Percentiles rank a stretch among this genome's conserved stretches.
These are phyloP conservation scores for Columba janthina DNA, from an alignment of 2,113 vertebrate species.

Conservation along the genomic window DNA sequence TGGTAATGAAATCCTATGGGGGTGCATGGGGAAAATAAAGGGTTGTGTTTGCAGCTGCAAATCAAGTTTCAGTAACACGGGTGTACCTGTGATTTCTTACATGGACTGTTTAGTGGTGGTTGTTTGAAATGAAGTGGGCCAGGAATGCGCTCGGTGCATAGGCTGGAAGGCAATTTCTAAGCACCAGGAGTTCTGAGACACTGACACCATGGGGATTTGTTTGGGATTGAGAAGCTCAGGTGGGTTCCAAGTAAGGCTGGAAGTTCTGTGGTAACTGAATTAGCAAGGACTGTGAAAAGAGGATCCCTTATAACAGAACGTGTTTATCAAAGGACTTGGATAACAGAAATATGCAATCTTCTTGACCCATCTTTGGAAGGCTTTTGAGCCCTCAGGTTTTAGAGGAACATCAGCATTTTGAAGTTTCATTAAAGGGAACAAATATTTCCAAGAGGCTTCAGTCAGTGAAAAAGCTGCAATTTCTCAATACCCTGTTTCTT, in stretches of 20 bases:
- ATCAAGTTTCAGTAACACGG: too few relatives aligned
- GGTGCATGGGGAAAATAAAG: too few relatives aligned
- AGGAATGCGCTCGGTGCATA: too few relatives aligned
- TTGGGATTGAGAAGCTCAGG: accelerated
- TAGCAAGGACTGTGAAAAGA: neutral
- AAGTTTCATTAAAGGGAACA: neutral
- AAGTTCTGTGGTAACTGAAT: neutral
- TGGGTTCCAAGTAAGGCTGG: neutral
- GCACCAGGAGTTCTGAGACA: too few relatives aligned
- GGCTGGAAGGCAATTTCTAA: too few relatives aligned
- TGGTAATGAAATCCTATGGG: too few relatives aligned
- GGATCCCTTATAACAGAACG: accelerated
- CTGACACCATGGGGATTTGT: accelerated
- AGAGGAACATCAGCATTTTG: neutral
- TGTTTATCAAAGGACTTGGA: neutral
- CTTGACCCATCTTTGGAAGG: neutral
- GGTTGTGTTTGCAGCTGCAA: too few relatives aligned
- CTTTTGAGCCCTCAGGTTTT: neutral
- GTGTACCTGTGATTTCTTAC: too few relatives aligned
- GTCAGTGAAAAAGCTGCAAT: neutral
- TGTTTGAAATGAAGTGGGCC: too few relatives aligned
- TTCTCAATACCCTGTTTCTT: neutral
- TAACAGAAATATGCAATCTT: neutral
- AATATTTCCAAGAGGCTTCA: neutral
- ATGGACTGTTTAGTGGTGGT: too few relatives aligned